phyloP scores from a whole-genome alignment of 1,140 invertebrate species.

The Scaptomyza hsui region DNA sequence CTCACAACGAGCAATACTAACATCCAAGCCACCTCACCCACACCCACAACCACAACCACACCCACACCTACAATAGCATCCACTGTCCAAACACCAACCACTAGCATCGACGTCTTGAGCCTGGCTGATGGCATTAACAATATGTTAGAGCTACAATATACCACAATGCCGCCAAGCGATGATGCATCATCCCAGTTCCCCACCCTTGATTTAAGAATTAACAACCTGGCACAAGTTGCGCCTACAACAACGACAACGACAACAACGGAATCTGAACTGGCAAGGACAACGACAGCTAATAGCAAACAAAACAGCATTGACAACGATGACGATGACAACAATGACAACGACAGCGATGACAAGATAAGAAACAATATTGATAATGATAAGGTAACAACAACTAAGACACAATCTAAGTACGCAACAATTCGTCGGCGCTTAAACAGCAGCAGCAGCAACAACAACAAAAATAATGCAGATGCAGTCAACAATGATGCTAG shows the following conservation, averaged over 20 bases:
- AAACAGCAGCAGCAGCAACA: conserved; percentile 38
- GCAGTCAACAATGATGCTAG: conserved; percentile 73
- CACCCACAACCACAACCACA: conserved; percentile 65
- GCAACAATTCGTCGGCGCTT: conserved; percentile 49
- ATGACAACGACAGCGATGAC: conserved; percentile 38
- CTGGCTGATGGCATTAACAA: conserved; percentile 34
- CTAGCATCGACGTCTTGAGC: conserved; percentile 40
- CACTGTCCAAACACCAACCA: conserved; percentile 44
- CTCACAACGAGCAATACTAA: conserved; percentile 70
- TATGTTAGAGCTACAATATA: conserved; percentile 34
- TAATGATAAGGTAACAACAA: conserved; percentile 68
- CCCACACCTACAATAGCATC: conserved; percentile 42
- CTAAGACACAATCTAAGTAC: conserved; percentile 58
- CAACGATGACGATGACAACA: conserved; percentile 47
- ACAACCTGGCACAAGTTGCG: conserved; percentile 45
- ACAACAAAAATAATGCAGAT: conserved; percentile 56
- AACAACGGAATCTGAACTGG: conserved; percentile 70
- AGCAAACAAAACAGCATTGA: conserved; percentile 22
- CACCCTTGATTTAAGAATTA: conserved; percentile 41
- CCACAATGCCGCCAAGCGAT: conserved; percentile 35
- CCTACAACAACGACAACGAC: conserved; percentile 45
- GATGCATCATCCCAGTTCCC: conserved; percentile 13
- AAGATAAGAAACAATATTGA: conserved; percentile 45
- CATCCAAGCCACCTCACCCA: conserved; percentile 77
- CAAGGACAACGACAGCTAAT: conserved; percentile 27